Percentiles rank a stretch among this genome's conserved stretches.
These are phyloP conservation scores for Prionailurus viverrinus DNA, from an alignment of 2,113 vertebrate genomes.

Conservation along the genomic window DNA sequence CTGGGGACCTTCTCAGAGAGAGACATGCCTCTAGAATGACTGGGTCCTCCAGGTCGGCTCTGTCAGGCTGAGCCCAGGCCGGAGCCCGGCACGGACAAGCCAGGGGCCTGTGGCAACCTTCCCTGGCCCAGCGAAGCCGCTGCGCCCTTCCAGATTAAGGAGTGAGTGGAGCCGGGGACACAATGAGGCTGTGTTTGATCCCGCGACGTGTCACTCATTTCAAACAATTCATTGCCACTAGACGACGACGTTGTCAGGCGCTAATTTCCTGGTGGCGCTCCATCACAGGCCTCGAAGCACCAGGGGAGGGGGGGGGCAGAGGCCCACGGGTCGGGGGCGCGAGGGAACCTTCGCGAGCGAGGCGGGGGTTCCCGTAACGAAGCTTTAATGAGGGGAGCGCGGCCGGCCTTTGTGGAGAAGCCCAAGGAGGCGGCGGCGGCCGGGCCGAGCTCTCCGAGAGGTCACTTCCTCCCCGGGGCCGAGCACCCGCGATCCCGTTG, in stretches of 20 bases:
- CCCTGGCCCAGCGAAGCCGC: constrained; percentile 70
- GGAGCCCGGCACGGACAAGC: rapidly evolving
- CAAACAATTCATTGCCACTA: constrained; percentile 83
- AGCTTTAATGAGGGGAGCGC: constrained; percentile 44
- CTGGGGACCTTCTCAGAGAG: background rate
- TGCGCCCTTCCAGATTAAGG: constrained; percentile 71
- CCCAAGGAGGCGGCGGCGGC: background rate
- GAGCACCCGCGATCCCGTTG: background rate
- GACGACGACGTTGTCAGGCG: constrained; percentile 70
- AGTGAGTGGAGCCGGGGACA: constrained; percentile 52
- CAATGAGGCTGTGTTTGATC: constrained; percentile 68
- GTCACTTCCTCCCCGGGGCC: background rate
- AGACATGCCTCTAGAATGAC: background rate
- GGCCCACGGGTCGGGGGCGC: background rate
- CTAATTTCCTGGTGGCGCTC: constrained; percentile 80
- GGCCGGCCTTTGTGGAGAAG: constrained; percentile 80
- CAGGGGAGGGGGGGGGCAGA: background rate
- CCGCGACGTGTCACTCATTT: constrained; percentile 66
- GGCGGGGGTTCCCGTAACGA: background rate
- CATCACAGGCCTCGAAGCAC: constrained; percentile 26
- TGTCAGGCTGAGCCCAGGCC: background rate
- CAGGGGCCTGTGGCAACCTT: background rate
- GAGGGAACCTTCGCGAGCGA: background rate
- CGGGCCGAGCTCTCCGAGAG: rapidly evolving
- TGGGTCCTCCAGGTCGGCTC: background rate